phyloP scores from a whole-genome alignment of 2,797 vertebrate species.

The Mallotus villosus region DNA sequence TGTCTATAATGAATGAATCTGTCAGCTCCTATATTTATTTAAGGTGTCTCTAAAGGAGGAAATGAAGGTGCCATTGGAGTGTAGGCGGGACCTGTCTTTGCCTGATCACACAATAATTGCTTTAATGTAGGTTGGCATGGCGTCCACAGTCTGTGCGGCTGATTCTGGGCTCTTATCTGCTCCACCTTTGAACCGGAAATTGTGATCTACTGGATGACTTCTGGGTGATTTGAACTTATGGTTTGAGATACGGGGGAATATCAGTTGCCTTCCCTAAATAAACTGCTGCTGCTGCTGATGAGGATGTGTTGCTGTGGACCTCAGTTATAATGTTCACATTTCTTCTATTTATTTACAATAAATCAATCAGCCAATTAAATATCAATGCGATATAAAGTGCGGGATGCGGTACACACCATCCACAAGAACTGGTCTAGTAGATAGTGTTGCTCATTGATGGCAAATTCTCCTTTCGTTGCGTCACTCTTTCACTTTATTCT shows the following conservation, averaged over 20 bases:
- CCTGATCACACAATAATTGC: conserved; percentile 1
- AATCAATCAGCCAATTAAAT: not conserved
- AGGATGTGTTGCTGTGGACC: not conserved
- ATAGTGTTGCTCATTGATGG: too few relatives aligned
- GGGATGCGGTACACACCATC: too few relatives aligned
- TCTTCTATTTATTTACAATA: not conserved
- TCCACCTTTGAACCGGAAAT: conserved; percentile 3
- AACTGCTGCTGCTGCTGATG: not conserved
- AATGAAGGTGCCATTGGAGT: not conserved
- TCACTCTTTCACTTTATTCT: too few relatives aligned
- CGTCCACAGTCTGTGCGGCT: not conserved
- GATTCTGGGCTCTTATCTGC: not conserved
- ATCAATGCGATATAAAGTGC: too few relatives aligned
- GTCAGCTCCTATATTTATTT: not conserved
- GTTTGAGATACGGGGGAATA: not conserved
- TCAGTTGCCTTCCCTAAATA: not conserved
- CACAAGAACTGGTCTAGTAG: too few relatives aligned
- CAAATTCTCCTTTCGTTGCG: too few relatives aligned
- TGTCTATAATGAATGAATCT: not conserved
- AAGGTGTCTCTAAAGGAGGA: not conserved
- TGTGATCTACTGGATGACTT: conserved; percentile 6
- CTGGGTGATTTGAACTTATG: not conserved
- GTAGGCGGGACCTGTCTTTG: not conserved
- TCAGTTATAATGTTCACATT: not conserved
- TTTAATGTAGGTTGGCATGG: not conserved